Conservation (phyloP, 2,797 vertebrate genomes). For the Sitta carolinensis region DNA sequence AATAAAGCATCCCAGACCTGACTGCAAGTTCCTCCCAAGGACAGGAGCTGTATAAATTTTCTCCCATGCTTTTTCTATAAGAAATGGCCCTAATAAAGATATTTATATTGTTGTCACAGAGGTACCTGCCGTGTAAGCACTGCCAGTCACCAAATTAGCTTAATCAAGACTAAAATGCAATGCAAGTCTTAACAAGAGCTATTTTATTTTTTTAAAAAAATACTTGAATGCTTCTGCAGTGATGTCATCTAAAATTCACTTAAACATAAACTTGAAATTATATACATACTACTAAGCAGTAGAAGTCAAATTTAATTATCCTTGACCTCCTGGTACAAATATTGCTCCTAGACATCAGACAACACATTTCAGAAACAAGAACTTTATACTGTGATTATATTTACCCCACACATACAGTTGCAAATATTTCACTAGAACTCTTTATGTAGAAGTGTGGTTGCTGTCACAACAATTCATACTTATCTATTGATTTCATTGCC, state of each 20-base stretch:
- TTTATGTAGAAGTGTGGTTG: neutral
- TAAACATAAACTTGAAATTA: neutral
- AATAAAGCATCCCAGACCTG: neutral
- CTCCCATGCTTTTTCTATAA: neutral
- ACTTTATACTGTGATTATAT: neutral
- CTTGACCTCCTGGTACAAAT: neutral
- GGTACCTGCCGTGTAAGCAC: neutral
- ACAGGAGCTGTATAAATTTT: neutral
- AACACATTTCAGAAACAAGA: neutral
- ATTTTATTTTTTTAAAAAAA: neutral
- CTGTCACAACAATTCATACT: neutral
- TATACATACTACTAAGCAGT: neutral
- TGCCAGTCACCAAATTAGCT: neutral
- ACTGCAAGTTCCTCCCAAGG: neutral
- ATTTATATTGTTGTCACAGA: neutral
- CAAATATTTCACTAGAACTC: neutral
- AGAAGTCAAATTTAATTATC: neutral
- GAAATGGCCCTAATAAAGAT: neutral
- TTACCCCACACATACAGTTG: neutral
- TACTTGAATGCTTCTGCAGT: neutral
- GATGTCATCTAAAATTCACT: neutral
- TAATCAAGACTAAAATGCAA: neutral
- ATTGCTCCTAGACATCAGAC: neutral
- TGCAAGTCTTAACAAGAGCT: neutral
- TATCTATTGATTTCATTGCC: neutral